phyloP scores from a whole-genome alignment of 2,888 invertebrate species.

The Epinotia ramella region DNA sequence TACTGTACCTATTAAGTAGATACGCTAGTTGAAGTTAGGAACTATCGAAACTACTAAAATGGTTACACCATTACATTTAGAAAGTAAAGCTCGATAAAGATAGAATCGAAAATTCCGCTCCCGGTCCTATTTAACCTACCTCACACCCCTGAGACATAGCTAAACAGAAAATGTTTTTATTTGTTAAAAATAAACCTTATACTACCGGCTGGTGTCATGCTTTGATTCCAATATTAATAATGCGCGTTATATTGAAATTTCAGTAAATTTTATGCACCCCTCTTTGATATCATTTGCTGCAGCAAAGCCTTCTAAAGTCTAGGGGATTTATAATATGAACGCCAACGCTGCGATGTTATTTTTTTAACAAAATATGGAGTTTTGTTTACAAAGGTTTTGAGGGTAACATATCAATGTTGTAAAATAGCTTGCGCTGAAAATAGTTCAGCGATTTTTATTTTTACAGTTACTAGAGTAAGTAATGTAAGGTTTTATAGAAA shows the following conservation, averaged over 20 bases:
- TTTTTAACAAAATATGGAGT: slow-evolving; percentile 2
- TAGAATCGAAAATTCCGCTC: no score
- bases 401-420: not conserved
- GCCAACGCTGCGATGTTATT: not conserved
- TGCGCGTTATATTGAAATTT: slow-evolving; percentile 39
- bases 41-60: no score
- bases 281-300: slow-evolving; percentile 45
- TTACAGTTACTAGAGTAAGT: no score
- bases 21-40: no score
- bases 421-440: no score
- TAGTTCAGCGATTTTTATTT: no score
- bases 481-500: no score
- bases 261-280: slow-evolving; percentile 44
- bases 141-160: no score
- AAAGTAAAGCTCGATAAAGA: no score
- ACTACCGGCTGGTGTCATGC: slow-evolving; percentile 9
- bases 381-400: not conserved
- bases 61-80: no score
- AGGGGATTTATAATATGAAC: slow-evolving; percentile 30
- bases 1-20: no score
- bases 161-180: slow-evolving; percentile 12
- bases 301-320: slow-evolving; percentile 25
- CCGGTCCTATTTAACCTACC: no score
- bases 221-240: slow-evolving; percentile 32
- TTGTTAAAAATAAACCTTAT: not conserved